Evolutionary conservation across 2,888 invertebrate genomes (phyloP).

Genomic region (Parasteatoda lunata): DNA sequence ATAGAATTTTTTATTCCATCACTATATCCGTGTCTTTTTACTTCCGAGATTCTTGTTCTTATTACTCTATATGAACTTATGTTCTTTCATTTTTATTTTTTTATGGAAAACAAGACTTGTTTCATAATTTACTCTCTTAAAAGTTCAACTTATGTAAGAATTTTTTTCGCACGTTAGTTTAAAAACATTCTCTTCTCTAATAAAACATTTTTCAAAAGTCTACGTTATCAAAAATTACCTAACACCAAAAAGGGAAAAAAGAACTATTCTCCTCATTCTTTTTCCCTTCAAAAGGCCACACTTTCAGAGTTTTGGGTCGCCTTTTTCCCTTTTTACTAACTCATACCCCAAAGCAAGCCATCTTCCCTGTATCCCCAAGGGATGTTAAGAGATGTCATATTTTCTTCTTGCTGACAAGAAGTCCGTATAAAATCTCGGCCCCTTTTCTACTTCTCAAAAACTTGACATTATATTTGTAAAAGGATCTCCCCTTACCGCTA

Average conservation of each 20-base stretch:
- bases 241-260: background rate
- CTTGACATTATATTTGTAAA: constrained; percentile 21
- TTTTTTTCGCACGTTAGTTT: too few species aligned
- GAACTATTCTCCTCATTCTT: constrained; percentile 2
- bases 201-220: constrained; percentile 10
- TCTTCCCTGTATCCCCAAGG: constrained; percentile 13
- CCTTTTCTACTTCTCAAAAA: constrained; percentile 3
- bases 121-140: too few species aligned
- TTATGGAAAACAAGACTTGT: too few species aligned
- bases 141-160: too few species aligned
- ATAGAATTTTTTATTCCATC: too few species aligned
- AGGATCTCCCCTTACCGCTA: background rate
- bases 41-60: too few species aligned
- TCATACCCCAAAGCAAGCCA: constrained; percentile 29
- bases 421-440: constrained; percentile 32
- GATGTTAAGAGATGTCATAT: constrained; percentile 18
- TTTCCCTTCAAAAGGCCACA: background rate
- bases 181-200: background rate
- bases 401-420: constrained; percentile 44
- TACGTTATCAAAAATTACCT: constrained; percentile 39
- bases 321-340: background rate
- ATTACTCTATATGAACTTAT: too few species aligned
- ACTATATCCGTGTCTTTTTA: too few species aligned
- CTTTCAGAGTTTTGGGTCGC: constrained; percentile 1
- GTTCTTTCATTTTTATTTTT: too few species aligned